Conservation (phyloP, 2,797 vertebrate genomes). For the Tachyglossus aculeatus region DNA sequence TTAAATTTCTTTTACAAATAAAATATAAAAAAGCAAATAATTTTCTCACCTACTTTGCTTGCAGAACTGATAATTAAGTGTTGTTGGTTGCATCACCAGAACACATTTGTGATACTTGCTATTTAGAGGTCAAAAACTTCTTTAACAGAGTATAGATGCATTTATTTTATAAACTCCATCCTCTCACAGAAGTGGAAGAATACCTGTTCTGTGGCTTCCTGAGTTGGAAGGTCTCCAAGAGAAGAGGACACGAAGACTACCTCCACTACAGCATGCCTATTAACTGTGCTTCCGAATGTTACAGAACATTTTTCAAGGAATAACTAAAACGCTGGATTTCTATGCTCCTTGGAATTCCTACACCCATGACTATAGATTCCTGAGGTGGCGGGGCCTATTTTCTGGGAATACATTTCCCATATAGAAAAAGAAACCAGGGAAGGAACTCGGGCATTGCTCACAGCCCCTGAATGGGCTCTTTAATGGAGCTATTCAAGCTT, state of each 20-base stretch:
- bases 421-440: neutral
- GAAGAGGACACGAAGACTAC: neutral
- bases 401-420: neutral
- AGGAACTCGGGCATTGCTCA: neutral
- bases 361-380: neutral
- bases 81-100: constrained; percentile 75
- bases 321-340: constrained; percentile 1
- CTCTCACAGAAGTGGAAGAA: constrained; percentile 15
- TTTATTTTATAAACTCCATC: constrained; percentile 52
- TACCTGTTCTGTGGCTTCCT: neutral
- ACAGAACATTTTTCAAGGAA: too few species aligned
- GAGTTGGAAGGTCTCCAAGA: constrained; percentile 9
- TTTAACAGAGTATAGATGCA: constrained; percentile 68
- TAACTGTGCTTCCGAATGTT: too few species aligned
- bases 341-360: neutral
- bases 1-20: constrained; percentile 76
- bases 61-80: constrained; percentile 85
- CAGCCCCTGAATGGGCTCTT: neutral
- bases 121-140: constrained; percentile 75
- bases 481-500: too few species aligned
- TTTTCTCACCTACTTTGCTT: constrained; percentile 85
- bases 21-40: constrained; percentile 83
- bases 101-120: constrained; percentile 74
- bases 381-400: neutral
- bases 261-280: neutral